Percentiles rank a stretch among this genome's conserved stretches.
phyloP scores from a whole-genome alignment of 92 coral and sea anemone genomes.

The Phenganax subtilis region DNA sequence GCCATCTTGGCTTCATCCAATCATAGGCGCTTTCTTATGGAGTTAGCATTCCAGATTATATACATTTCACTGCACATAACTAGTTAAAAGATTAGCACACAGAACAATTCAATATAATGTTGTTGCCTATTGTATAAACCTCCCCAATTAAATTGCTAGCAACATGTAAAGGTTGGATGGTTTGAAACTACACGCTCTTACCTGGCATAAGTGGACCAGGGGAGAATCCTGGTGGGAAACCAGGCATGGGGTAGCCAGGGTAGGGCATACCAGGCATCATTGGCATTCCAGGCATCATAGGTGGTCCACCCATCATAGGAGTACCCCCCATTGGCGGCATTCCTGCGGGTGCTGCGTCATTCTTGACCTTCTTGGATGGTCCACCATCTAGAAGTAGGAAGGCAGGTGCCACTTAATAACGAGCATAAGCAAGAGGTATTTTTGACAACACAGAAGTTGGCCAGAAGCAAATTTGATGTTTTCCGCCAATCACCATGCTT shows the following conservation, averaged over 20 bases:
- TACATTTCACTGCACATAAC: too few relatives aligned
- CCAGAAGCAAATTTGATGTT: too few relatives aligned
- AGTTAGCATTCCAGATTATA: too few relatives aligned
- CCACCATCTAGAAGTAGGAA: constrained; percentile 52
- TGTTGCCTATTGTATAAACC: too few relatives aligned
- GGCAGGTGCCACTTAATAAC: too few relatives aligned
- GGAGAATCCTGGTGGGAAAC: constrained; percentile 35
- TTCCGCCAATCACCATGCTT: too few relatives aligned
- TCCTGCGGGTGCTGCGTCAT: constrained; percentile 50
- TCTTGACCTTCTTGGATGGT: constrained; percentile 80
- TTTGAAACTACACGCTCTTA: neutral
- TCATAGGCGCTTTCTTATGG: too few relatives aligned
- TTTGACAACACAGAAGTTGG: too few relatives aligned
- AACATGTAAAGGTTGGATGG: neutral
- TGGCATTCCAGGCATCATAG: constrained; percentile 63
- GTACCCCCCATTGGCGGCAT: constrained; percentile 32
- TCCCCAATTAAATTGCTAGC: neutral
- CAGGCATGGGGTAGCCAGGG: constrained; percentile 60
- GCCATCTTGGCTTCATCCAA: too few relatives aligned
- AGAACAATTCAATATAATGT: too few relatives aligned
- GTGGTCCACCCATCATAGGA: constrained; percentile 70
- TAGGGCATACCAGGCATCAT: constrained; percentile 38
- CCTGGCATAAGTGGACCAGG: neutral
- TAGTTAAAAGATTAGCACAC: too few relatives aligned
- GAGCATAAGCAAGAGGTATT: too few relatives aligned